phyloP scores from a whole-genome alignment of 2,797 vertebrate species.

The Hypotaenidia okinawae region DNA sequence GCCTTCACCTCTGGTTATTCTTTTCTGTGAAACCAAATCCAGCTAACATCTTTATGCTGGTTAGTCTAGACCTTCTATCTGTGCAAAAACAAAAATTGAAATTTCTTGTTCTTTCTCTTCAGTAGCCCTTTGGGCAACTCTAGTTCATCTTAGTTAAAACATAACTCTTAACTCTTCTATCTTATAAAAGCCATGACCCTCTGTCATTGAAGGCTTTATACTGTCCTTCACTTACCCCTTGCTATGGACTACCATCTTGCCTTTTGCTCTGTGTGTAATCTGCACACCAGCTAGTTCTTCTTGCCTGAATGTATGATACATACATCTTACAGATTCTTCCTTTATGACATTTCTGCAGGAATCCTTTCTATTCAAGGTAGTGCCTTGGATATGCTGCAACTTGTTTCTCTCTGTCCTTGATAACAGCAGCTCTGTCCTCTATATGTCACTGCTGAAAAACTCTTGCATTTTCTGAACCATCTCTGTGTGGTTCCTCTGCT shows the following conservation, averaged over 20 bases:
- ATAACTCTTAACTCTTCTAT: not conserved
- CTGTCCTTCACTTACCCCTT: not conserved
- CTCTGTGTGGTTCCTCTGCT: not conserved
- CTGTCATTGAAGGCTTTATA: not conserved
- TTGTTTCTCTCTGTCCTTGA: not conserved
- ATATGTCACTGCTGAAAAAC: not conserved
- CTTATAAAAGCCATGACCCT: not conserved
- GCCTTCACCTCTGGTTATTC: not conserved
- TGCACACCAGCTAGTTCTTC: not conserved
- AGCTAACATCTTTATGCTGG: not conserved
- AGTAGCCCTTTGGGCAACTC: not conserved
- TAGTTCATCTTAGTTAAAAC: not conserved
- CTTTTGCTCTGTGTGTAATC: not conserved
- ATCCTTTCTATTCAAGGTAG: not conserved
- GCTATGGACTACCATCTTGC: not conserved
- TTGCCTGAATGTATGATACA: not conserved
- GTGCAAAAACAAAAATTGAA: not conserved
- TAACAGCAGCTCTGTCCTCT: not conserved
- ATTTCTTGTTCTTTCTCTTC: not conserved
- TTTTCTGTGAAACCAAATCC: not conserved
- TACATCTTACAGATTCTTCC: not conserved
- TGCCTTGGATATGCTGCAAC: not conserved
- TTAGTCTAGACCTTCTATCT: not conserved
- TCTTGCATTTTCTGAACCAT: not conserved
- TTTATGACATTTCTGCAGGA: not conserved